phyloP scores from a whole-genome alignment of 2,888 invertebrate genomes.

The Sympetrum striolatum region DNA sequence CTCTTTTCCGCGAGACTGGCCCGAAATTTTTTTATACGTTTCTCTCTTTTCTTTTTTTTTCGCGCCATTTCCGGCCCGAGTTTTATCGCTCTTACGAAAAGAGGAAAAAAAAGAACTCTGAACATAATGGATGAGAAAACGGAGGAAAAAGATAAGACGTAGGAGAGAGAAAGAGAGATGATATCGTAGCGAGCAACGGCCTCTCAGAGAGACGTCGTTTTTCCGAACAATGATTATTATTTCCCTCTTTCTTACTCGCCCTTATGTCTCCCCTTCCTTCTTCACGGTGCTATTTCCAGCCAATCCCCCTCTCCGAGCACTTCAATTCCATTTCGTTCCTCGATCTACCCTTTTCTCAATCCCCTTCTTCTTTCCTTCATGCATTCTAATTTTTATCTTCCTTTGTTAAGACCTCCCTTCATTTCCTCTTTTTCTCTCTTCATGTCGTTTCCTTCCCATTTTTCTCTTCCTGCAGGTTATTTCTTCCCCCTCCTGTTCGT shows the following conservation, averaged over 20 bases:
- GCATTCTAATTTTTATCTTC: background rate
- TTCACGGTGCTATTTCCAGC: background rate
- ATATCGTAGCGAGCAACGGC: constrained; percentile 16
- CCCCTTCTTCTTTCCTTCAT: background rate
- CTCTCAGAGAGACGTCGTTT: constrained; percentile 29
- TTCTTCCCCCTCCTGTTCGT: background rate
- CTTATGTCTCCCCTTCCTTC: background rate
- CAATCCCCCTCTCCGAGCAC: background rate
- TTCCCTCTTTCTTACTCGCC: constrained; percentile 2
- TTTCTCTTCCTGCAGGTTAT: background rate
- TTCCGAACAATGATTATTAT: constrained; percentile 39
- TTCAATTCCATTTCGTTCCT: background rate
- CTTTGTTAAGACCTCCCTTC: background rate
- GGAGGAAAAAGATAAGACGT: constrained; percentile 36
- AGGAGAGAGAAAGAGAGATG: background rate
- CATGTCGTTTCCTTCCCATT: background rate
- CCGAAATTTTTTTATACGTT: constrained; percentile 8
- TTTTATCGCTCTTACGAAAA: background rate
- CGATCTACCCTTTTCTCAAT: background rate
- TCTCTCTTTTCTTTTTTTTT: background rate
- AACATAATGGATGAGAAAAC: constrained; percentile 42
- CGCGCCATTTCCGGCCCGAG: constrained; percentile 31
- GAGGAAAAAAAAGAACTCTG: constrained; percentile 10
- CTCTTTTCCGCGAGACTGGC: background rate
- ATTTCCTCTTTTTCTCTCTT: background rate